phyloP scores from a whole-genome alignment of 2,113 vertebrate species.

The Penelope pileata region DNA sequence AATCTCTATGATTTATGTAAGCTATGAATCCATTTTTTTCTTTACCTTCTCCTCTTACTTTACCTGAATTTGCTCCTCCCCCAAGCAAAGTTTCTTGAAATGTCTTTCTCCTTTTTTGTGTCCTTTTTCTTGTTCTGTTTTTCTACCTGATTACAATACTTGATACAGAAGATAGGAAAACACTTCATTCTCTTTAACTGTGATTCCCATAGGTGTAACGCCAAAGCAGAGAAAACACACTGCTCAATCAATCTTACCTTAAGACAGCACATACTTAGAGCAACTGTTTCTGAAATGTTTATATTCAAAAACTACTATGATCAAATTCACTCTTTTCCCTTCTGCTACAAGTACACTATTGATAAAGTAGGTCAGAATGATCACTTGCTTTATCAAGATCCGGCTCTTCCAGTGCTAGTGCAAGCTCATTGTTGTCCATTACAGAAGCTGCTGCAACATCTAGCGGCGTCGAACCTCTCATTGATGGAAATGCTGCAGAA shows the following conservation, averaged over 20 bases:
- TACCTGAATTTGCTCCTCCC: background rate
- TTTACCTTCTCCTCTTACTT: background rate
- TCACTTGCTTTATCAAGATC: constrained; percentile 91
- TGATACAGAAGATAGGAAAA: background rate
- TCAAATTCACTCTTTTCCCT: background rate
- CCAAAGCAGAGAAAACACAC: background rate
- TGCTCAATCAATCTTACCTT: background rate
- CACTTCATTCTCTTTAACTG: background rate
- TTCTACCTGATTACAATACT: background rate
- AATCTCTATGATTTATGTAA: background rate
- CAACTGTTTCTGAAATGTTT: background rate
- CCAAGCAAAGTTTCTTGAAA: background rate
- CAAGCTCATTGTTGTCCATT: constrained; percentile 98
- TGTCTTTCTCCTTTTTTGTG: background rate
- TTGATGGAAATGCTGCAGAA: constrained; percentile 90
- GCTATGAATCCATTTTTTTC: background rate
- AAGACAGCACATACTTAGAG: background rate
- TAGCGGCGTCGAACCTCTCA: constrained; percentile 96
- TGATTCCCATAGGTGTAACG: background rate
- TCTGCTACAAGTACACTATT: background rate
- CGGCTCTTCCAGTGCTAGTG: constrained; percentile 92
- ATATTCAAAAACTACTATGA: background rate
- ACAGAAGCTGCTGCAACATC: constrained; percentile 98
- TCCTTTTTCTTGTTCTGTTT: background rate
- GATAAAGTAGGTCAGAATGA: background rate